Percentiles rank a stretch among this genome's conserved stretches.
These are phyloP conservation scores for Bilobella aurantiaca DNA, from an alignment of 1,140 invertebrate species.

Conservation along the genomic window DNA sequence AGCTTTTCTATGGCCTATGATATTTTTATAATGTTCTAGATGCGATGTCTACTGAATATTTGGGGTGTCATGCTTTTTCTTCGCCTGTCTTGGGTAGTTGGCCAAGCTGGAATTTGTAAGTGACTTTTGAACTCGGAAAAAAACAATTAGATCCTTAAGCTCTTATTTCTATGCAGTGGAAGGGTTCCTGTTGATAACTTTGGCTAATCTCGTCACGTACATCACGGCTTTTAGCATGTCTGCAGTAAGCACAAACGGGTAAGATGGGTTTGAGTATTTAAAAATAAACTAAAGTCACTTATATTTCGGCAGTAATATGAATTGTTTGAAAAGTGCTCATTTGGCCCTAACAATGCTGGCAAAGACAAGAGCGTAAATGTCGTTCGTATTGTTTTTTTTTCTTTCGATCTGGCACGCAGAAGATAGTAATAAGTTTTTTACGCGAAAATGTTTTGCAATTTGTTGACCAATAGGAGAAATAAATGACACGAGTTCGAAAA, in stretches of 20 bases:
- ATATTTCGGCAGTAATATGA: too few species aligned
- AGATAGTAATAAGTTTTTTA: too few species aligned
- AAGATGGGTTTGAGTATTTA: too few species aligned
- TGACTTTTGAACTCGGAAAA: neutral
- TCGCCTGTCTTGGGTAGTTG: constrained; percentile 50
- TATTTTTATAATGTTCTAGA: constrained; percentile 17
- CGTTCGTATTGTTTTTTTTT: neutral
- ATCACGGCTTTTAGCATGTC: constrained; percentile 56
- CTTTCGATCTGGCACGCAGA: constrained; percentile 45
- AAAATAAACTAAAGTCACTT: too few species aligned
- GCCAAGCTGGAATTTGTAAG: constrained; percentile 47
- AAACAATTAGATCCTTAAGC: neutral
- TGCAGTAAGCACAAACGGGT: constrained; percentile 55
- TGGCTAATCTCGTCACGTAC: constrained; percentile 47
- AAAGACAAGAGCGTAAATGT: neutral
- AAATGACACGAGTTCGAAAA: too few species aligned
- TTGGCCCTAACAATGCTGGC: too few species aligned
- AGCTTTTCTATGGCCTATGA: too few species aligned
- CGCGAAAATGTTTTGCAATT: too few species aligned
- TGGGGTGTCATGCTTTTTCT: constrained; percentile 56
- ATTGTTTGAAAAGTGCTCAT: too few species aligned
- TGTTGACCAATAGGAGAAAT: too few species aligned
- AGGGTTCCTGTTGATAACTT: constrained; percentile 40
- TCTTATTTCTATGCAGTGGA: constrained; percentile 36
- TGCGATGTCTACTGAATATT: constrained; percentile 51